phyloP scores from a whole-genome alignment of 2,888 invertebrate genomes.

The Pseudanteris insignis region DNA sequence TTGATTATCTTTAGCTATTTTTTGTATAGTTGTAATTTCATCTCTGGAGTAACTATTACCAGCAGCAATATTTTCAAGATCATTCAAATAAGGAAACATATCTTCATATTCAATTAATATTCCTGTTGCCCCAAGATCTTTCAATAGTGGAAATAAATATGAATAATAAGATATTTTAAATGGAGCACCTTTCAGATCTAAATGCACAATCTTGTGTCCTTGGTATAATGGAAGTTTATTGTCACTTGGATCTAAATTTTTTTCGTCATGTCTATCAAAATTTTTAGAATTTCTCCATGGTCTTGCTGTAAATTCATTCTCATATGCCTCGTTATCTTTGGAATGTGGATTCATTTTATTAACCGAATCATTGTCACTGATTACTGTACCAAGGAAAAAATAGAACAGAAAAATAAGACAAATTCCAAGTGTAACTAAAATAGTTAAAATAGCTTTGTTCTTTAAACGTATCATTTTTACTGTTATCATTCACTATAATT shows the following conservation, averaged over 20 bases:
- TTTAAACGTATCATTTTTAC: conserved; percentile 57
- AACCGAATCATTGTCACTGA: conserved; percentile 48
- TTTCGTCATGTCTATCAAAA: conserved; percentile 32
- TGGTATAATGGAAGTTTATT: conserved; percentile 52
- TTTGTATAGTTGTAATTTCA: conserved; percentile 69
- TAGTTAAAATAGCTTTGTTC: conserved; percentile 55
- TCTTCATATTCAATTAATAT: conserved; percentile 87
- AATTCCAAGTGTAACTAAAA: conserved; percentile 6
- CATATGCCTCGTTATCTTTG: conserved; percentile 49
- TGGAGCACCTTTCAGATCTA: conserved; percentile 87
- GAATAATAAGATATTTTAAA: conserved; percentile 74
- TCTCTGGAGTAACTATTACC: conserved; percentile 72
- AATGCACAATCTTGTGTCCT: conserved; percentile 76
- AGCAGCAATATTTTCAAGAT: conserved; percentile 71
- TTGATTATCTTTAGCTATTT: conserved; percentile 69
- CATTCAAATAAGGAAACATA: conserved; percentile 81
- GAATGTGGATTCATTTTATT: conserved; percentile 42
- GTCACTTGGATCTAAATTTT: conserved; percentile 1
- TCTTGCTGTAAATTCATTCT: conserved; percentile 14
- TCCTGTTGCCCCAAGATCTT: conserved; percentile 77
- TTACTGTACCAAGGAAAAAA: conserved; percentile 58
- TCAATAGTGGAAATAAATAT: conserved; percentile 72
- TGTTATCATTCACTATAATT: too few relatives aligned
- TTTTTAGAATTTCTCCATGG: conserved; percentile 37
- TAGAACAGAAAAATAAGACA: conserved; percentile 49